A percentile compares a stretch with the other conserved stretches of the same genome.
phyloP scores from a whole-genome alignment of 2,888 invertebrate species.

The Cataglyphis cursor region DNA sequence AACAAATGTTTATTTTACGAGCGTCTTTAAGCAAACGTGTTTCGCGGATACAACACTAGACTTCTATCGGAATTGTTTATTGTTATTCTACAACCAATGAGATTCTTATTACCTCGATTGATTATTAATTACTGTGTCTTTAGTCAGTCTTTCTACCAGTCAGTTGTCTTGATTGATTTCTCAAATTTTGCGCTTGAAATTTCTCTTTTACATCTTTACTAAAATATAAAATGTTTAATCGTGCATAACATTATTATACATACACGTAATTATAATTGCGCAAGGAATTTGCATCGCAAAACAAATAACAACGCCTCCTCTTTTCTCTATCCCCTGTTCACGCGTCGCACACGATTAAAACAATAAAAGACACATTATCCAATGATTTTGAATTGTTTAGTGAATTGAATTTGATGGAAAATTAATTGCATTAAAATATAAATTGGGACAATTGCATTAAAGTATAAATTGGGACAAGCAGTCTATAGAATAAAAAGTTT shows the following conservation, averaged over 20 bases:
- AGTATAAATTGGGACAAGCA: background rate
- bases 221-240: background rate
- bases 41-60: constrained; percentile 1
- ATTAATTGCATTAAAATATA: background rate
- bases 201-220: background rate
- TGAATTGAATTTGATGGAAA: background rate
- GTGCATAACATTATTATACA: background rate
- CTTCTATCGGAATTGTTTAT: background rate
- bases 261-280: constrained; percentile 17
- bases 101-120: constrained; percentile 17
- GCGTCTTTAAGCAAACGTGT: background rate
- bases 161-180: constrained; percentile 14
- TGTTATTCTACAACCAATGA: background rate
- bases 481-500: constrained; percentile 18
- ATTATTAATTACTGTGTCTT: background rate
- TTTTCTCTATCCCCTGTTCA: constrained; percentile 24
- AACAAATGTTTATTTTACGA: background rate
- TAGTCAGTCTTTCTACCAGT: background rate
- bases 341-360: background rate
- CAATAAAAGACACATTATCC: background rate
- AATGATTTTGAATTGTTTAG: background rate
- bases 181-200: background rate
- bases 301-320: constrained; percentile 8
- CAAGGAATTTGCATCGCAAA: constrained; percentile 14
- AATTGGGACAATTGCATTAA: background rate